Evolutionary conservation across 2,888 invertebrate genomes (phyloP), one percentile per base, ranked within the genome.

Genomic region (Stramonita haemastoma): DNA sequence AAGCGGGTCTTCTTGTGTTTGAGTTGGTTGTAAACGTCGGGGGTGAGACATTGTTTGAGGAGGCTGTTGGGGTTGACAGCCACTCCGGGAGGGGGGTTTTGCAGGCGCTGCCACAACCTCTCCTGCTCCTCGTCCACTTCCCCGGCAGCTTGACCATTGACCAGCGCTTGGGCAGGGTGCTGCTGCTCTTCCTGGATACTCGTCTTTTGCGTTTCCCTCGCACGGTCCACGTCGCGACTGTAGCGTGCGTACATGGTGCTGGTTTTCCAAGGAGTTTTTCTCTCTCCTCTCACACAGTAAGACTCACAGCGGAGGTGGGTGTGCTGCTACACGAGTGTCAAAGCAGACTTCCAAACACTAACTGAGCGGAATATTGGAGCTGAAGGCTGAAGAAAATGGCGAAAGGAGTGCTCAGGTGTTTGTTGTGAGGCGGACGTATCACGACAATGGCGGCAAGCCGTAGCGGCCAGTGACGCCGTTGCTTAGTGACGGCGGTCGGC

Each of bases 41-140:
- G 89, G 6, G 93, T 94, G 19, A 94, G 90, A 88, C 93, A 73
- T 88, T 93, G 94, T 97, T 99, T 99, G 97, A 99, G 97, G 96
- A 99, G 97, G 13, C 94, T 94, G 87, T 92, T 91, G 19, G 94
- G 94, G 87, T 92, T 91, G 87, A 94, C 92, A 26, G 91, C 86
- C 29, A 73, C 73, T 6, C 87, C 90, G 6, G 91, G 70, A 6
- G 90, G 89, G 0, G 92, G 92, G 19, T 86, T 90, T n/a, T 92
- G 86, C 6, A 94, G 91, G 26, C 92, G 90, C 0, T 89, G 70
- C 93, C 93, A 94, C 17, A 94, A 89, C 26, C 93, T 86, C 34
- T 90, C 36, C 85, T 90, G 46, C 11, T 86, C 86, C 56, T 86
- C 60, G 15, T 87, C 66, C 17, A 26, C 83, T 4, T 32, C n/a